A percentile compares a stretch with the other conserved stretches of the same genome.
Conservation (phyloP, 1,140 invertebrate species). For the Cotesia glomerata region DNA sequence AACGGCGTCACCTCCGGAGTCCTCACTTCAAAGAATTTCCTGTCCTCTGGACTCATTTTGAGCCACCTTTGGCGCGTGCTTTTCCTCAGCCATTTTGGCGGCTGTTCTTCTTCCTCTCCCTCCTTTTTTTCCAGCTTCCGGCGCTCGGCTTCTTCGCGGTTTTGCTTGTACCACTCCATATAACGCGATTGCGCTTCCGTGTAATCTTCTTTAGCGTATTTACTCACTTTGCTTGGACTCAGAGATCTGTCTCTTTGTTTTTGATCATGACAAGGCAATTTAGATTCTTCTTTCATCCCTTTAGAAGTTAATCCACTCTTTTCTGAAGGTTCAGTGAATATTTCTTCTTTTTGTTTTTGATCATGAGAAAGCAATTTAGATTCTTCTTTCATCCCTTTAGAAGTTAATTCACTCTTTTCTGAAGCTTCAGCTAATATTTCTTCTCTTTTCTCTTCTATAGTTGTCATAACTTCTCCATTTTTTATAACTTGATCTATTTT, state of each 20-base stretch:
- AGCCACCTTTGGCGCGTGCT: conserved; percentile 35
- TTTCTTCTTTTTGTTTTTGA: background rate
- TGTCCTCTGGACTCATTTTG: conserved; percentile 27
- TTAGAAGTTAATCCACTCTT: too few relatives aligned
- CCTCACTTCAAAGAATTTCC: conserved; percentile 34
- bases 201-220: conserved; percentile 28
- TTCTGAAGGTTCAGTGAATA: background rate
- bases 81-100: conserved; percentile 49
- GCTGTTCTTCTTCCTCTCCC: conserved; percentile 46
- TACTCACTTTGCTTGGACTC: conserved; percentile 16
- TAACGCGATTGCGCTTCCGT: conserved; percentile 58
- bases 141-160: conserved; percentile 50
- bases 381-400: background rate
- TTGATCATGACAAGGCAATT: background rate
- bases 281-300: background rate
- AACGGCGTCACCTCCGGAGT: conserved; percentile 43
- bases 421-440: background rate
- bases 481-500: too few relatives aligned
- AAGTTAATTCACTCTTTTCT: too few relatives aligned
- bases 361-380: background rate
- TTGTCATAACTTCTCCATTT: too few relatives aligned
- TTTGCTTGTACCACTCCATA: conserved; percentile 66
- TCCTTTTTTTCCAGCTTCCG: conserved; percentile 45
- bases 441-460: too few relatives aligned
- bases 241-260: conserved; percentile 3